These are phyloP conservation scores for Machaerirhynchus nigripectus DNA, from an alignment of 2,113 vertebrate genomes.

Conservation along the genomic window DNA sequence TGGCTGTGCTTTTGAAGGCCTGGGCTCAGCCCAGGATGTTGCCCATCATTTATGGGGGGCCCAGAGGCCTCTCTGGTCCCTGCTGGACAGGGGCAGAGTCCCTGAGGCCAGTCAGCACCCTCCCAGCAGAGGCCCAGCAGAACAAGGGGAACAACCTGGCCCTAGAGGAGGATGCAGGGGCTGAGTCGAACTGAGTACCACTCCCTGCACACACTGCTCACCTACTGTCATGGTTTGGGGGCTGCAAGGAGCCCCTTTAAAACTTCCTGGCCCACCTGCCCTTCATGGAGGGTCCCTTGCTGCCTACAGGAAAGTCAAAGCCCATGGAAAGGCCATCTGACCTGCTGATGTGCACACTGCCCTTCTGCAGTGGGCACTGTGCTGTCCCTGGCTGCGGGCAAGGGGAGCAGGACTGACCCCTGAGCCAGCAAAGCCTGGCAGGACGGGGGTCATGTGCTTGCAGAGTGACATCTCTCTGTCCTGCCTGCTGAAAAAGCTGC, in stretches of 20 bases:
- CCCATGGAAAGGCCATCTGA: rapidly evolving
- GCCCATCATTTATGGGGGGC: background rate
- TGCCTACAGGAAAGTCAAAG: background rate
- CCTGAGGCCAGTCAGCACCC: background rate
- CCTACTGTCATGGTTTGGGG: rapidly evolving
- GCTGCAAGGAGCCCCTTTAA: background rate
- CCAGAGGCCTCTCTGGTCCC: background rate
- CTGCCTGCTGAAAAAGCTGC: background rate
- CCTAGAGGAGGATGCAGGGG: rapidly evolving
- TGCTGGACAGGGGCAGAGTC: background rate
- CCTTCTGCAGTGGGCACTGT: rapidly evolving
- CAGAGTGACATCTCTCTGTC: background rate
- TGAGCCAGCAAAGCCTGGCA: background rate
- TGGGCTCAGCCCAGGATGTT: background rate
- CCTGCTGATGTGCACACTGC: rapidly evolving
- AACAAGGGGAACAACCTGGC: rapidly evolving
- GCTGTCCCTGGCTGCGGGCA: background rate
- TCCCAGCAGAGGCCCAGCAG: background rate
- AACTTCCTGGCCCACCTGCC: background rate
- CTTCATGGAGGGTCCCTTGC: rapidly evolving
- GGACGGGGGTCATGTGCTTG: rapidly evolving
- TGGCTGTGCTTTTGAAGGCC: background rate
- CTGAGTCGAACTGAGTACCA: rapidly evolving
- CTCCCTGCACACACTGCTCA: rapidly evolving
- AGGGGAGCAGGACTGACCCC: background rate